phyloP scores from a whole-genome alignment of 1,140 invertebrate genomes.

The Leptopilina boulardi region DNA sequence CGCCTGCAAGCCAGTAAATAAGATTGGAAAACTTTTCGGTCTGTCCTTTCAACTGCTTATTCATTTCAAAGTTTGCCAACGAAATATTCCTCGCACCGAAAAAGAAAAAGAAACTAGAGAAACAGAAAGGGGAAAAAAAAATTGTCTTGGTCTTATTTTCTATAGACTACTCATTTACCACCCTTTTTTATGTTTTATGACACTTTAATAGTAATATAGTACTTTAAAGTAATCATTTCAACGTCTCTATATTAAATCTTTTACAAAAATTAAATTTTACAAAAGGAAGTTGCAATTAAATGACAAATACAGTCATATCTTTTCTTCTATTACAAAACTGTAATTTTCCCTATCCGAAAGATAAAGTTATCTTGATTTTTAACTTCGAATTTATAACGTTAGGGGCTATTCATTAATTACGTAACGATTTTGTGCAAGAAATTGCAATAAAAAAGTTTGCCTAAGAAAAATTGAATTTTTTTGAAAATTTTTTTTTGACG shows the following conservation, averaged over 20 bases:
- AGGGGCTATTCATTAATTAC: too few species aligned
- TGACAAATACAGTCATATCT: too few species aligned
- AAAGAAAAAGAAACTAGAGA: not conserved
- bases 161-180: constrained; percentile 1
- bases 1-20: constrained; percentile 17
- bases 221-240: not conserved
- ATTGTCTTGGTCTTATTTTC: not conserved
- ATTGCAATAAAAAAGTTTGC: too few species aligned
- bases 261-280: too few species aligned
- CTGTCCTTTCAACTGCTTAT: constrained; percentile 22
- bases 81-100: not conserved
- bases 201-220: not conserved
- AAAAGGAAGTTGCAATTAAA: too few species aligned
- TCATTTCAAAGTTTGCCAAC: constrained; percentile 18
- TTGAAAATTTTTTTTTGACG: too few species aligned
- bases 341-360: too few species aligned
- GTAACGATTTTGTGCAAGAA: too few species aligned
- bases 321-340: too few species aligned
- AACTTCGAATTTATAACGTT: too few species aligned
- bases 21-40: constrained; percentile 20
- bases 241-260: not conserved
- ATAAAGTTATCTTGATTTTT: too few species aligned
- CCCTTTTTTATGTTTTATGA: not conserved
- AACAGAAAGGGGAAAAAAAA: not conserved
- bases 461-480: too few species aligned